Evolutionary conservation across 2,113 vertebrate species (phyloP).

Genomic region (Malurus cyaneus): DNA sequence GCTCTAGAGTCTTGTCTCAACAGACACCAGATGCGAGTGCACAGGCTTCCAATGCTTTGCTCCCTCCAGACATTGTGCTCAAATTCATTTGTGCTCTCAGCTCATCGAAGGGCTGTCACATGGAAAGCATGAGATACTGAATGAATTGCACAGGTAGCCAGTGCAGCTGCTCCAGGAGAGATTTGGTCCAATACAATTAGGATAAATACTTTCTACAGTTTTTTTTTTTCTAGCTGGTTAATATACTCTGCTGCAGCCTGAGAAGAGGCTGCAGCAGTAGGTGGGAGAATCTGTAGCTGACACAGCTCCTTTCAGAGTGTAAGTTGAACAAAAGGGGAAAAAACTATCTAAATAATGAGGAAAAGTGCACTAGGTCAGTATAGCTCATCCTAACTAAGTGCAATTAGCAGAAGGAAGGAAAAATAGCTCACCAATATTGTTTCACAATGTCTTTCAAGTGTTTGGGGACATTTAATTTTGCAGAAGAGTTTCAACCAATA

Average conservation of each 20-base stretch:
- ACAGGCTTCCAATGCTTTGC: not conserved
- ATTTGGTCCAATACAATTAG: not conserved
- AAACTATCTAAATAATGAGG: conserved; percentile 27
- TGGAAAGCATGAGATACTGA: not conserved
- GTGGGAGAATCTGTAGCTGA: not conserved
- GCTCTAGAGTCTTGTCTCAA: not conserved
- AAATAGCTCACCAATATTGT: not conserved
- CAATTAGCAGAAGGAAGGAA: conserved; percentile 45
- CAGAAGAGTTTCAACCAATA: not conserved
- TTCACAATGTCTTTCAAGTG: conserved; percentile 22
- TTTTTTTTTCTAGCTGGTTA: not conserved
- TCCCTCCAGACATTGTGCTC: not conserved
- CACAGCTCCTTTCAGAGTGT: not conserved
- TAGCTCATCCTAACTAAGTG: conserved; percentile 26
- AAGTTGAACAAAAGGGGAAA: not conserved
- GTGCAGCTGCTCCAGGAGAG: not conserved
- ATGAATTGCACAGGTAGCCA: not conserved
- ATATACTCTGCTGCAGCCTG: not conserved
- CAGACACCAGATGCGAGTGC: not conserved
- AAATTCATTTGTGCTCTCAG: not conserved
- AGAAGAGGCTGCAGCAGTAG: not conserved
- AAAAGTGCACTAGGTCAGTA: conserved; percentile 40
- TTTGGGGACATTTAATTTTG: not conserved
- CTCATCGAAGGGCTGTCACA: not conserved
- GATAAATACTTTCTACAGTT: not conserved